These are phyloP conservation scores for Propithecus deckenii DNA, from an alignment of 2,797 vertebrate species.

Conservation along the genomic window DNA sequence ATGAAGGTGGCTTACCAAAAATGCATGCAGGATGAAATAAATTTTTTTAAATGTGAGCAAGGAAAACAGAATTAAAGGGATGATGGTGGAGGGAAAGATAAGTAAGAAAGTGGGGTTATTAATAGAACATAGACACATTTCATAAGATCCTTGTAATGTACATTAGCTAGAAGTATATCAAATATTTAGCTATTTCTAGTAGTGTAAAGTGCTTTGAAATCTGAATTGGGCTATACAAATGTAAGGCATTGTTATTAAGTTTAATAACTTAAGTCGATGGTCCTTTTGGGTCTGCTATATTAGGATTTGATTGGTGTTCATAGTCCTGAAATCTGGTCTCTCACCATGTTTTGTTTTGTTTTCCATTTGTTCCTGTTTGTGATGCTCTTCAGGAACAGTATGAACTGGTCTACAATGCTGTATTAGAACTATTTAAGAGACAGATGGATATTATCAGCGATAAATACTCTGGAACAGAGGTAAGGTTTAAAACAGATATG, in stretches of 20 bases:
- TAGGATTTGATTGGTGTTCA: not conserved
- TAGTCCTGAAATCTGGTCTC: not conserved
- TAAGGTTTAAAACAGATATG: constrained; percentile 71
- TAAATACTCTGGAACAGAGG: constrained; percentile 75
- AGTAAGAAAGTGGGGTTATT: not conserved
- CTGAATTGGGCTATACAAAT: not conserved
- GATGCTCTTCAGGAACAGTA: constrained; percentile 93
- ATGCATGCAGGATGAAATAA: not conserved
- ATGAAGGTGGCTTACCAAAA: not conserved
- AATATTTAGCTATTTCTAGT: not conserved
- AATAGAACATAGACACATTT: not conserved
- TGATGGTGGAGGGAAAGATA: not conserved
- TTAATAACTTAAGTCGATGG: not conserved
- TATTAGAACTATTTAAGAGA: constrained; percentile 91
- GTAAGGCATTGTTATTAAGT: not conserved
- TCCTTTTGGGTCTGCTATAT: not conserved
- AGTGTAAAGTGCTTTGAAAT: not conserved
- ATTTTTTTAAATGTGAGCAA: not conserved
- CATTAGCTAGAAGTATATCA: not conserved
- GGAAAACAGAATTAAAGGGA: not conserved
- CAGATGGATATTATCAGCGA: constrained; percentile 86
- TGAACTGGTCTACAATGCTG: constrained; percentile 91
- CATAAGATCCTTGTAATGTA: not conserved
- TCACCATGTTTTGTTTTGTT: constrained; percentile 30
- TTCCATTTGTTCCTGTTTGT: constrained; percentile 1